These are phyloP conservation scores for Bemisia tabaci DNA, from an alignment of 1,140 invertebrate species.

Conservation along the genomic window DNA sequence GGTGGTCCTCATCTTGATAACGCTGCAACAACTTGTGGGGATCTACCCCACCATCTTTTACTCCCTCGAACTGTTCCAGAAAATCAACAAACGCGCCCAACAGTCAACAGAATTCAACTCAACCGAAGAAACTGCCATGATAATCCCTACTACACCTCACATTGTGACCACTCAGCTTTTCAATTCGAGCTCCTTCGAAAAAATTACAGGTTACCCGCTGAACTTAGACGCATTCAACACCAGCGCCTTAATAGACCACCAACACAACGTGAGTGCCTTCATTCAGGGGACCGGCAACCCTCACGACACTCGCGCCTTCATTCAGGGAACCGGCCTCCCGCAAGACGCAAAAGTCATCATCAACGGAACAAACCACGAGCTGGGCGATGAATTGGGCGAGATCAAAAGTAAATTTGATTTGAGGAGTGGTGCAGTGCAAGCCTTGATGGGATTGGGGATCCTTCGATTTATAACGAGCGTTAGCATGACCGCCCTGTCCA, in stretches of 20 bases:
- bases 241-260: background rate
- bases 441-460: slow-evolving; percentile 35
- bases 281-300: background rate
- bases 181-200: too few relatives aligned
- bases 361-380: slow-evolving; percentile 29
- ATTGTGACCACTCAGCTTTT: background rate
- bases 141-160: background rate
- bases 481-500: slow-evolving; percentile 34
- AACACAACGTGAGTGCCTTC: background rate
- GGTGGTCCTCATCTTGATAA: slow-evolving; percentile 35
- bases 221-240: background rate
- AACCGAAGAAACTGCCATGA: background rate
- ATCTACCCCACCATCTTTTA: slow-evolving; percentile 53
- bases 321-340: background rate
- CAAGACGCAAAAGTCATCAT: too few relatives aligned
- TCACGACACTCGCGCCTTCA: background rate
- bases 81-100: background rate
- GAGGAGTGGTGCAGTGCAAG: slow-evolving; percentile 33
- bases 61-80: slow-evolving; percentile 40
- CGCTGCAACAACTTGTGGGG: slow-evolving; percentile 42
- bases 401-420: slow-evolving; percentile 32
- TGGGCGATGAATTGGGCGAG: too few relatives aligned
- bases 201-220: too few relatives aligned
- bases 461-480: slow-evolving; percentile 39
- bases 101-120: background rate